A percentile compares a stretch with the other conserved stretches of the same genome.
These are phyloP conservation scores for Conops quadrifasciatus DNA, from an alignment of 2,888 invertebrate species.

Conservation along the genomic window DNA sequence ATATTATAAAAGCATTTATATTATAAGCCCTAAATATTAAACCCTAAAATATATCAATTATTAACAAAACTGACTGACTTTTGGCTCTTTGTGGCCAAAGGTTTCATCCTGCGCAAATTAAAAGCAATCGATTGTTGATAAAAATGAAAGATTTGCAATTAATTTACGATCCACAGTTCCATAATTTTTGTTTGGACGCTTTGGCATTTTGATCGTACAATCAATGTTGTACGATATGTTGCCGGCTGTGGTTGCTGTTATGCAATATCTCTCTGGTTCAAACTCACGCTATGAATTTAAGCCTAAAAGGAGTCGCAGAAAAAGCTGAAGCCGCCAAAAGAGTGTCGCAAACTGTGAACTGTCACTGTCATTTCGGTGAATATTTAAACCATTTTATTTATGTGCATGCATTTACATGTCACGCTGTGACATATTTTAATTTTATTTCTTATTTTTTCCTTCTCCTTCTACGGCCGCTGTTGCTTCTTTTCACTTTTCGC, in stretches of 20 bases:
- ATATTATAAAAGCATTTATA: no score
- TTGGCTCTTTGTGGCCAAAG: no score
- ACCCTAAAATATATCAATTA: no score
- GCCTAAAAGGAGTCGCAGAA: background rate
- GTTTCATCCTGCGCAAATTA: no score
- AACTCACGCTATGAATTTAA: background rate
- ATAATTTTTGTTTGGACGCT: background rate
- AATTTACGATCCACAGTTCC: conserved; percentile 2
- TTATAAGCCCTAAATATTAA: no score
- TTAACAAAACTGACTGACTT: no score
- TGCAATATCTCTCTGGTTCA: background rate
- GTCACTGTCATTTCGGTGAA: background rate
- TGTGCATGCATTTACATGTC: background rate
- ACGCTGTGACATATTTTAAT: background rate
- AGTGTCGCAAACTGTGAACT: background rate
- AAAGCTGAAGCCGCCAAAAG: background rate
- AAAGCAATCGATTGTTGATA: background rate
- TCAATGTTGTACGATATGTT: background rate
- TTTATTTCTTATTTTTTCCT: background rate
- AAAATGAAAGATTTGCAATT: background rate
- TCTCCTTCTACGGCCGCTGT: background rate
- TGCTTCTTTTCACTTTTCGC: background rate
- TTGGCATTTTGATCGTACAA: background rate
- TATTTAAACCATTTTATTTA: conserved; percentile 8
- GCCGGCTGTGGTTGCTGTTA: background rate